Base-by-base conservation (phyloP, 1,140 invertebrate genomes). In the Ceratina australensis region DNA sequence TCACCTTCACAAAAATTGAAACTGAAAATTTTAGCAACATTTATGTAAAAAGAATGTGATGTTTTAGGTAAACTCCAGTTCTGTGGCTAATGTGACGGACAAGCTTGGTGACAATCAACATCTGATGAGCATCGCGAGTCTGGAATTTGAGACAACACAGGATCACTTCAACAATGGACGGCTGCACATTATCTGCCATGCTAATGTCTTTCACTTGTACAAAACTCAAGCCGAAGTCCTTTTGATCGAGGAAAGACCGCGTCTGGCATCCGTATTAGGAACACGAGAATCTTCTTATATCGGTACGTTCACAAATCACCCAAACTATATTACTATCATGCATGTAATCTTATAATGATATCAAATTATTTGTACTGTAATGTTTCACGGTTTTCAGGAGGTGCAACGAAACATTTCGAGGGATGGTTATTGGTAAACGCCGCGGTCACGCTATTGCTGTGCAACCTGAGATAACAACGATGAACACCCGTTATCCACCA, bases 181-280 rank as follows among this genome's bases (percentile, higher is more conserved):
- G 69, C 84, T 95, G 66, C 93, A 93, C 80, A 92, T 95, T 72
- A 92, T 93, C 71, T 95, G 95, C 85, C 92, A 94, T 68, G 94
- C 94, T 42, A 93, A 93, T 57, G 93, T 95, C 87, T 93, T 94
- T 90, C 91, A 94, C 72, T 92, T 94, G 66, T 95, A 94, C 91
- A 91, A 91, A 28, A 91, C 92, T 66, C 90, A 92, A 78, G 91
- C 92, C 16, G 93, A 92, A 24, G 85, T 94, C 7, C 83, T 93
- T n/a, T 86, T 95, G 56, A 94, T 94, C 78, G 94, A 95, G 87
- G 94, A 95, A 89, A 92, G 93, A 81, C 95, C 95, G 33, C 93
- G 94, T 86, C 92, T 95, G 49, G 94, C 94, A 42, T 94, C 94
- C 3, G 94, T 95, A 47, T 91, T 95, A 88, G 94, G 94, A 72